phyloP scores from a whole-genome alignment of 1,140 invertebrate genomes.

The Drosophila novamexicana region DNA sequence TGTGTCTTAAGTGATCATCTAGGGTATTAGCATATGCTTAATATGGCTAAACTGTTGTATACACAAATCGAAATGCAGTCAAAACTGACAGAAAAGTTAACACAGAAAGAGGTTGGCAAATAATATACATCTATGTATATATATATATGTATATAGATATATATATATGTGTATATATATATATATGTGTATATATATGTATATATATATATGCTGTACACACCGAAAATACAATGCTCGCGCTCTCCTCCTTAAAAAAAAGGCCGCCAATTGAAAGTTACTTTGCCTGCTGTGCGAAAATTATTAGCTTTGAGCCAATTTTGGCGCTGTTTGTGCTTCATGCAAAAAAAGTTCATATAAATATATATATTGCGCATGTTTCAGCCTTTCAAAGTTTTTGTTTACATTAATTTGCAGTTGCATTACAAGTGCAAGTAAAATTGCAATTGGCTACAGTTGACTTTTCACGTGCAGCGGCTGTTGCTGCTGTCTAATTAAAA shows the following conservation, averaged over 20 bases:
- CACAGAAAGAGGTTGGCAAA: neutral
- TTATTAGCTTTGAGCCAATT: slow-evolving; percentile 2
- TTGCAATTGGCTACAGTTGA: slow-evolving; percentile 76
- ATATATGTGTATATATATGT: neutral
- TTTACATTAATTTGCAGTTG: slow-evolving; percentile 70
- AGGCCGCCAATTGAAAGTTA: neutral
- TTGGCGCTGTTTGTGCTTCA: slow-evolving; percentile 11
- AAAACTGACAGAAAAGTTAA: neutral
- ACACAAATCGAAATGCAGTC: neutral
- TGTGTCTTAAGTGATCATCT: neutral
- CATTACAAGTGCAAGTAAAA: slow-evolving; percentile 59
- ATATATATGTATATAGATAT: neutral
- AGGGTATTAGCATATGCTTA: neutral
- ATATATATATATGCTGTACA: neutral
- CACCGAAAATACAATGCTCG: neutral
- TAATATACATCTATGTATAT: no score
- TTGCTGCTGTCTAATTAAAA: slow-evolving; percentile 80
- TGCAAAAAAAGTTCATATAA: slow-evolving; percentile 3
- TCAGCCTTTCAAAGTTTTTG: slow-evolving; percentile 32
- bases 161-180: neutral
- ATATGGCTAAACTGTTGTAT: neutral
- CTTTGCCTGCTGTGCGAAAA: neutral
- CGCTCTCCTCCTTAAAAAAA: neutral
- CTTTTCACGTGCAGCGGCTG: slow-evolving; percentile 50
- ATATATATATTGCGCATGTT: slow-evolving; percentile 19